Evolutionary conservation across 2,888 invertebrate species (phyloP).

Genomic region (Habrosyne pyritoides): DNA sequence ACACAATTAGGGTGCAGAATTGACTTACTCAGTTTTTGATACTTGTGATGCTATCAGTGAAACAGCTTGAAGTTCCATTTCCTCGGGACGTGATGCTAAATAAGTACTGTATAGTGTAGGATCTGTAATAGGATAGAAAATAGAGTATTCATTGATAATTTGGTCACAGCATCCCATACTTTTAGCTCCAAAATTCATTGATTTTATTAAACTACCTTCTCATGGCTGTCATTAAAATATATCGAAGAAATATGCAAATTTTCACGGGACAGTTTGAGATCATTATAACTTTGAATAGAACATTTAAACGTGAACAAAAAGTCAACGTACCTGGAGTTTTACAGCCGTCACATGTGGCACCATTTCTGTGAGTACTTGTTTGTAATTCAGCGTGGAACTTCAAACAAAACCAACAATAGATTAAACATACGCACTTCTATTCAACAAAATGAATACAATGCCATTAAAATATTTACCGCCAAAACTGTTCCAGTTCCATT

Average conservation of each 20-base stretch:
- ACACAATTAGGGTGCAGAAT: too few species aligned
- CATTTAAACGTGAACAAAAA: not conserved
- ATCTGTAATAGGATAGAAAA: slow-evolving; percentile 47
- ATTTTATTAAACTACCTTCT: not conserved
- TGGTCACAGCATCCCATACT: not conserved
- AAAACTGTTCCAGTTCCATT: slow-evolving; percentile 84
- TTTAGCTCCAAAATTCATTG: not conserved
- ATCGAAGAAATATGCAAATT: too few species aligned
- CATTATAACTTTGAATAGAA: not conserved
- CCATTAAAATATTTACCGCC: slow-evolving; percentile 79
- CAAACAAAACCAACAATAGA: slow-evolving; percentile 40
- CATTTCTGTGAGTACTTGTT: slow-evolving; percentile 33
- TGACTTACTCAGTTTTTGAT: slow-evolving; percentile 74
- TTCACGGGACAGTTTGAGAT: not conserved
- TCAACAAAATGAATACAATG: slow-evolving; percentile 22
- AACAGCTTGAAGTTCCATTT: slow-evolving; percentile 86
- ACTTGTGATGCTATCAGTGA: slow-evolving; percentile 80
- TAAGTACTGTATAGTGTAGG: slow-evolving; percentile 82
- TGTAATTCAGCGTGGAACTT: slow-evolving; percentile 87
- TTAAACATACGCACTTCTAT: not conserved
- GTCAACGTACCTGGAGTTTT: slow-evolving; percentile 38
- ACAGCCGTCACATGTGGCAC: slow-evolving; percentile 27
- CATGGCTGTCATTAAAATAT: too few species aligned
- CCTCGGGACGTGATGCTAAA: slow-evolving; percentile 82
- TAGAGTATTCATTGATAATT: not conserved